Base-by-base conservation (phyloP, 2,797 vertebrate genomes). In the Arctocebus calabarensis region DNA sequence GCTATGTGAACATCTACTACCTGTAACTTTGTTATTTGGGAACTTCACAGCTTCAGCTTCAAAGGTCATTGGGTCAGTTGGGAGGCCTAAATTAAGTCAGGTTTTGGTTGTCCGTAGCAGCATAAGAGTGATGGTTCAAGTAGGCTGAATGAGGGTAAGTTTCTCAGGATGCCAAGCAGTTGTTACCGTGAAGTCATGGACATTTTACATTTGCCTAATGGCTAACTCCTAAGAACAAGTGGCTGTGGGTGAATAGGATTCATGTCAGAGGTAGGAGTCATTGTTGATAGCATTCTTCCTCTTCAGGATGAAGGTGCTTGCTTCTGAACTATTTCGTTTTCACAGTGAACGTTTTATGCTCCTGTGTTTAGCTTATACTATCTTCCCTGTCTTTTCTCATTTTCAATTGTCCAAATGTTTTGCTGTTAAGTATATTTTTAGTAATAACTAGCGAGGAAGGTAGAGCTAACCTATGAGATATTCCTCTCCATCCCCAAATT, bases 31-130 rank as follows among this genome's bases (percentile, higher is more conserved):
- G 7, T 91, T 84, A n/a, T 82, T 79, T 92, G 62, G 68, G 62
- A 57, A 92, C 81, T 91, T 87, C 45, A 85, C 77, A 73, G 57
- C 57, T 85, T 90, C 23, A 48, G 40, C 91, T 94, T 90, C 75
- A 68, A 61, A 95, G 71, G 55, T 79, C 61, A 48, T 48, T 88
- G 71, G 45, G 45, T 17, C 59, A 90, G 25, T 92, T 68, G 62
- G 61, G 71, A 90, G 66, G 59, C 40, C 92, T 90, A 12, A 61
- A 55, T 91, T 93, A n/a, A 95, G 2, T 84, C 20, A 81, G 73
- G 48, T 32, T 17, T 62, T 61, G 52, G 61, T 34, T 79, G 48
- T 84, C 68, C 48, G 27, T 75, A 71, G 52, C 34, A 87, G 22
- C 64, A 45, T 57, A 62, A 74, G 78, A 32, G 17, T 70, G 55